Conservation (phyloP, 2,113 vertebrate genomes). For the Mionectes macconnelli region DNA sequence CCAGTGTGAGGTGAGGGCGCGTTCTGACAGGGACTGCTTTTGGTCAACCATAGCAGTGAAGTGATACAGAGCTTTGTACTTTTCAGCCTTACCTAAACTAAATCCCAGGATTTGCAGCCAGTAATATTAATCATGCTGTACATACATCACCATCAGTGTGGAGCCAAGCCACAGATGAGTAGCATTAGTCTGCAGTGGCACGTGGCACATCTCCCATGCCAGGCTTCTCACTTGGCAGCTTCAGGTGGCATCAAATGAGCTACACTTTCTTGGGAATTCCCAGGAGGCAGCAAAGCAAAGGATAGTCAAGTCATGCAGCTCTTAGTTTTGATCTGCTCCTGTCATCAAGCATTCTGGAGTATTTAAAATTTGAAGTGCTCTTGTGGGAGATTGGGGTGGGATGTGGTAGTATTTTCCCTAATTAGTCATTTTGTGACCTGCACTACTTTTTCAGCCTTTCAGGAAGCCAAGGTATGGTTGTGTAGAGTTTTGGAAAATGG, state of each 20-base stretch:
- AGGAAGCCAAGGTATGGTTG: not conserved
- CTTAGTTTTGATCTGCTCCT: not conserved
- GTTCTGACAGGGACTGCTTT: not conserved
- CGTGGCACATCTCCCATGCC: rapidly evolving
- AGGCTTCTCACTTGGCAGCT: not conserved
- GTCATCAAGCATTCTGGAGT: not conserved
- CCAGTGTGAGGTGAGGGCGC: not conserved
- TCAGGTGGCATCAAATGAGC: not conserved
- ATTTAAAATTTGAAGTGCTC: not conserved
- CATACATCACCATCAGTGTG: not conserved
- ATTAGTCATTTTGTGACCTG: not conserved
- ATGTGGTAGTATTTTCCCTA: not conserved
- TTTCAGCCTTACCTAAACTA: not conserved
- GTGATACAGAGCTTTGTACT: not conserved
- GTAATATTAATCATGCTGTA: not conserved
- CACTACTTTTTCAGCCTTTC: not conserved
- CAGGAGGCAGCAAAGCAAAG: not conserved
- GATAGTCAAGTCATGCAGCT: not conserved
- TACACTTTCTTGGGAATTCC: not conserved
- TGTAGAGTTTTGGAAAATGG: not conserved
- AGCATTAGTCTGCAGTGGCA: not conserved
- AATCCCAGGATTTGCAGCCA: not conserved
- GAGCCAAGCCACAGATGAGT: not conserved
- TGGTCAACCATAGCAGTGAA: not conserved
- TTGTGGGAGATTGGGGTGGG: not conserved